Evolutionary conservation across 1,140 invertebrate species (phyloP).

Genomic region (Solen grandis): DNA sequence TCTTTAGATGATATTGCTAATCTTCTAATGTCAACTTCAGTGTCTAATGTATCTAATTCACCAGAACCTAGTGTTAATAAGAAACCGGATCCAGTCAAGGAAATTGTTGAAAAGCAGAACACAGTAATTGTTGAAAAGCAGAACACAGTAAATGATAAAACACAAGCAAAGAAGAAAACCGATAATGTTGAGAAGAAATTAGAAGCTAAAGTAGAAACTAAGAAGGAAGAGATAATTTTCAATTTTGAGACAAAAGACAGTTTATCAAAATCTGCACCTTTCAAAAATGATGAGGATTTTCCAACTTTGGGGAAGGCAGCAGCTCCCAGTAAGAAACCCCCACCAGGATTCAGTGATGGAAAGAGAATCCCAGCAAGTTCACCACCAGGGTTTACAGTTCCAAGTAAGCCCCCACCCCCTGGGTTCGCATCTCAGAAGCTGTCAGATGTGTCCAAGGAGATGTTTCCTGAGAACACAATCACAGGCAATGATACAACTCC

Average conservation of each 20-base stretch:
- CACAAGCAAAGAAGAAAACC: constrained; percentile 18
- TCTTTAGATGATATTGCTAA: constrained; percentile 67
- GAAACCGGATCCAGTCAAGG: too few species aligned
- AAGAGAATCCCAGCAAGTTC: background rate
- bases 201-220: too few species aligned
- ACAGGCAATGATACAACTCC: constrained; percentile 19
- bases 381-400: constrained; percentile 44
- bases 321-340: constrained; percentile 37
- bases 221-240: too few species aligned
- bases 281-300: constrained; percentile 58
- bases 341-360: constrained; percentile 61
- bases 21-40: constrained; percentile 44
- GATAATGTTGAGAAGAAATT: constrained; percentile 36
- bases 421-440: constrained; percentile 48
- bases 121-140: too few species aligned
- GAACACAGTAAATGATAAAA: background rate
- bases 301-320: constrained; percentile 48
- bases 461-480: background rate
- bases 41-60: background rate
- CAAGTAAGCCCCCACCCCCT: constrained; percentile 63
- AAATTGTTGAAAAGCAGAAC: background rate
- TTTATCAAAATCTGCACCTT: constrained; percentile 1
- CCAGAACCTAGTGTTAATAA: too few species aligned
- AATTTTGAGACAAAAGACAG: too few species aligned
- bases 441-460: background rate